Base-by-base conservation (phyloP, 2,888 invertebrate species). In the Odontocolon sp. region DNA sequence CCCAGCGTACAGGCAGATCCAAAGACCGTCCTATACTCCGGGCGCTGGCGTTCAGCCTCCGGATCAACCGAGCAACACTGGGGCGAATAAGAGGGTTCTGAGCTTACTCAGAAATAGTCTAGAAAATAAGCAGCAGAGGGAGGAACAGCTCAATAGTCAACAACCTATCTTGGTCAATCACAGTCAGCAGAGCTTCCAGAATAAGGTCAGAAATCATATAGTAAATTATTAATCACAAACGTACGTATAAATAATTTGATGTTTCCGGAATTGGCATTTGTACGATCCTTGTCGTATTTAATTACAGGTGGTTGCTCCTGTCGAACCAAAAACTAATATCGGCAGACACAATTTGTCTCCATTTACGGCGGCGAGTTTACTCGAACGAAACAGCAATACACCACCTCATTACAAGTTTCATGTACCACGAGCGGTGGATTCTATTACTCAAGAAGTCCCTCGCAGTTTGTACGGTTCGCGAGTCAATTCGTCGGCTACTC, bases 31-130 rank as follows among this genome's bases (percentile, higher is more conserved):
- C 77, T 64, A 82, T 81, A 23, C 79, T 68, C 18, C 71, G 33
- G 42, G 64, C 4, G 54, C 71, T 66, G 52, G 77, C 26, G 16
- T 68, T 45, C 54, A 66, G 26, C 67, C 81, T 59, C n/a, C 68
- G 67, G 18, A 80, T 63, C 54, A 87, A 82, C 63, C 87, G 81
- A 85, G 83, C 67, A 88, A 87, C 68, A 87, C 89, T 23, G 94
- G 93, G 33, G 94, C 93, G n/a, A 94, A 95, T 86, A 94, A 95
- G 87, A 92, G 93, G 78, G 94, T 95, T n/a, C 90, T 95, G 76
- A 94, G 94, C 85, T 92, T 95, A 84, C 89, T 95, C 63, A 91
- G 95, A 84, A 94, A 94, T 82, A 95, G 94, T 88, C 91, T 95
- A 83, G 95, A 95, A 91, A 94, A 93, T 56, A 94, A 93, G 47